Conservation (phyloP, 1,140 invertebrate genomes). For the Drosophila punjabiensis region DNA sequence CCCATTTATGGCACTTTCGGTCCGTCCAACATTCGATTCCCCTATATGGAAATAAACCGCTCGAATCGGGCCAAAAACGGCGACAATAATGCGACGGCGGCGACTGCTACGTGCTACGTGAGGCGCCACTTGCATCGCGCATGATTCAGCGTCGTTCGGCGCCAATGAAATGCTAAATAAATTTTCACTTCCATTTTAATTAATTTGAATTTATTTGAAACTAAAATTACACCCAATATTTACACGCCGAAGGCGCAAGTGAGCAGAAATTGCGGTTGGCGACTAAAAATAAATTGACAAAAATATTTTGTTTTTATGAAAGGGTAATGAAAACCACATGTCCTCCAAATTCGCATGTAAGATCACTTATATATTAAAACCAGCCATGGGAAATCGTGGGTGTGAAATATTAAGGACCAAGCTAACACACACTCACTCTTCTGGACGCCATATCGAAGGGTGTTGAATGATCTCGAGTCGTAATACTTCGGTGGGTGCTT, state of each 20-base stretch:
- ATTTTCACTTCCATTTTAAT: slow-evolving; percentile 83
- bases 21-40: slow-evolving; percentile 13
- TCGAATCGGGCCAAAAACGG: slow-evolving; percentile 52
- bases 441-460: slow-evolving; percentile 59
- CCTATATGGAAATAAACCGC: slow-evolving; percentile 63
- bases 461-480: slow-evolving; percentile 46
- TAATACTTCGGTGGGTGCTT: slow-evolving; percentile 54
- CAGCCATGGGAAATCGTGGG: slow-evolving; percentile 41
- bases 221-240: slow-evolving; percentile 71
- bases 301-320: slow-evolving; percentile 74
- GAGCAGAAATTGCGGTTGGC: slow-evolving; percentile 29
- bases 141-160: slow-evolving; percentile 58
- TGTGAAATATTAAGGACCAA: slow-evolving; percentile 14
- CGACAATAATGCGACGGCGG: slow-evolving; percentile 18
- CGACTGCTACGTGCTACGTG: slow-evolving; percentile 51
- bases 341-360: slow-evolving; percentile 61
- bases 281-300: slow-evolving; percentile 79
- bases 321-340: slow-evolving; percentile 80
- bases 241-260: slow-evolving; percentile 38
- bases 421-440: slow-evolving; percentile 62
- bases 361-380: not conserved
- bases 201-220: slow-evolving; percentile 81
- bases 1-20: slow-evolving; percentile 13
- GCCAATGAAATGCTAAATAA: slow-evolving; percentile 80
- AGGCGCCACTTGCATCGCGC: slow-evolving; percentile 72